phyloP scores from a whole-genome alignment of 2,888 invertebrate species.

The Drosophila atroscutellata region DNA sequence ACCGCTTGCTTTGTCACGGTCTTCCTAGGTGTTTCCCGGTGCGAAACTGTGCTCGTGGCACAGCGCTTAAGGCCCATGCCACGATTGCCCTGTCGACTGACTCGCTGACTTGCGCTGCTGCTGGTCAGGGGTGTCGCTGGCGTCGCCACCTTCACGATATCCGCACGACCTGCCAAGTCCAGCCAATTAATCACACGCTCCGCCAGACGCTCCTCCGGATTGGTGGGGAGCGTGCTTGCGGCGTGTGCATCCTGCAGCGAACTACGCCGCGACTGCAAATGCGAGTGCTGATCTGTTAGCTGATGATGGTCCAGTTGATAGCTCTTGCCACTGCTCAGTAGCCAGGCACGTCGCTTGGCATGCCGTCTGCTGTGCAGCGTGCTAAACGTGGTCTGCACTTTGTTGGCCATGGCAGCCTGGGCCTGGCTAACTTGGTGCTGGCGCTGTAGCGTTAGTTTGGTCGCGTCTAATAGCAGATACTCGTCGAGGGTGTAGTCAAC shows the following conservation, averaged over 20 bases:
- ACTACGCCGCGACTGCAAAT: conserved; percentile 77
- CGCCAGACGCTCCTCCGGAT: conserved; percentile 86
- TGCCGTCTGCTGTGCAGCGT: conserved; percentile 56
- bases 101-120: conserved; percentile 46
- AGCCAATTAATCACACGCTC: conserved; percentile 93
- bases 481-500: conserved; percentile 61
- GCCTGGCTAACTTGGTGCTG: conserved; percentile 58
- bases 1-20: conserved; percentile 16
- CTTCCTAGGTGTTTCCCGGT: conserved; percentile 49
- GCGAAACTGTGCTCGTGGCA: conserved; percentile 32
- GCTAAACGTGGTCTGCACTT: conserved; percentile 17
- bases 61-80: conserved; percentile 47
- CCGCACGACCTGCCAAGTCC: conserved; percentile 89
- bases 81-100: conserved; percentile 40
- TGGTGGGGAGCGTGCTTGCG: conserved; percentile 36
- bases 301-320: conserved; percentile 54
- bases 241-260: conserved; percentile 78
- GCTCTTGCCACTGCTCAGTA: conserved; percentile 49
- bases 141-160: conserved; percentile 58
- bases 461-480: conserved; percentile 63
- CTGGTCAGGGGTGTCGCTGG: conserved; percentile 32
- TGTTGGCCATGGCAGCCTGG: conserved; percentile 27
- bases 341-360: conserved; percentile 55
- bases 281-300: conserved; percentile 41
- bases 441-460: conserved; percentile 65